These are phyloP conservation scores for Xyrauchen texanus DNA, from an alignment of 2,113 vertebrate genomes.

Conservation along the genomic window DNA sequence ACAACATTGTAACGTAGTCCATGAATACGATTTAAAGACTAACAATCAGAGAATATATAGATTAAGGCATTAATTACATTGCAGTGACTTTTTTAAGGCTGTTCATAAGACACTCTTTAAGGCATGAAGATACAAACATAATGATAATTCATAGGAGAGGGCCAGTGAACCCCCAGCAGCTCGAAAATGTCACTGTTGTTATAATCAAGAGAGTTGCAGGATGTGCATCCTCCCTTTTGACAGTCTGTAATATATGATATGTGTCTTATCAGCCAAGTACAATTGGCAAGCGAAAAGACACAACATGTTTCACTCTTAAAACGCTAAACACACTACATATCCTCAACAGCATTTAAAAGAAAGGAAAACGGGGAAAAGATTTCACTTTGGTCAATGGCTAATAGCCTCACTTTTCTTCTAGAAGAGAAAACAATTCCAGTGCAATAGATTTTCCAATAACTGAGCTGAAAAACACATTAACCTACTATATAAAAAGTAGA, in stretches of 20 bases:
- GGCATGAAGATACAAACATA: no score
- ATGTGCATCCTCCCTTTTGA: not conserved
- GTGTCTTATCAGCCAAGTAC: constrained; percentile 40
- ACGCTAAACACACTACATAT: no score
- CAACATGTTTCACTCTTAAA: not conserved
- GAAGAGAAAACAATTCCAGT: no score
- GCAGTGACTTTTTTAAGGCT: not conserved
- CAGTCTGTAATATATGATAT: not conserved
- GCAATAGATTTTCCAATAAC: no score
- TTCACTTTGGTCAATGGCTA: no score
- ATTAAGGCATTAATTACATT: not conserved
- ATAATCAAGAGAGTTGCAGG: constrained; percentile 4
- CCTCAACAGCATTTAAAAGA: not conserved
- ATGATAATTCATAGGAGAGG: no score
- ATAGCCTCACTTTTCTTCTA: no score
- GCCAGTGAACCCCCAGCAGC: not conserved
- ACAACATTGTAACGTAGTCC: not conserved
- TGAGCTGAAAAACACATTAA: no score
- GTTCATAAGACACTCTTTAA: not conserved
- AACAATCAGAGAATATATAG: not conserved
- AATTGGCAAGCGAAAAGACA: not conserved
- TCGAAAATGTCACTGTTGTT: not conserved
- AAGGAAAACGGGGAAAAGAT: no score
- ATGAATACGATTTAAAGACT: not conserved
- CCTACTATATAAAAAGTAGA: no score